Conservation (phyloP, 2,888 invertebrate genomes). For the Oasisia sp. region DNA sequence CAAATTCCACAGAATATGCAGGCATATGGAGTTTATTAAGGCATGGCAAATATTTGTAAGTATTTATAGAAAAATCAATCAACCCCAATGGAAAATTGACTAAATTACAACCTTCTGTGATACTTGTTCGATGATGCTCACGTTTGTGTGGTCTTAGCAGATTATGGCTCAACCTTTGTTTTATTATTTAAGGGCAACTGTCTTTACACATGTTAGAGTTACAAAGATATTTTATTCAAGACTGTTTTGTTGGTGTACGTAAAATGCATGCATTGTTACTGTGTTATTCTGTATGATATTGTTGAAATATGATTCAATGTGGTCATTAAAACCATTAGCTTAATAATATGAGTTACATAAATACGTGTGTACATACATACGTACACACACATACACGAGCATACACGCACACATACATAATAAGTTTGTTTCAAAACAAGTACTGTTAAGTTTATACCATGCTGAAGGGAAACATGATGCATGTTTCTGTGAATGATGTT, state of each 20-base stretch:
- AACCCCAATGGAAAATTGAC: background rate
- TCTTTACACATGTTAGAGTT: background rate
- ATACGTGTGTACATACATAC: background rate
- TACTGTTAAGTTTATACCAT: too few relatives aligned
- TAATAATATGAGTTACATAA: background rate
- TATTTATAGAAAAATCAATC: background rate
- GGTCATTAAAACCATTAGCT: background rate
- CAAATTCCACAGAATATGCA: too few relatives aligned
- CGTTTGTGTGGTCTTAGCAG: background rate
- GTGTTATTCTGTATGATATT: background rate
- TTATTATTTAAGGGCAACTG: background rate
- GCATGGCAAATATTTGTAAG: too few relatives aligned
- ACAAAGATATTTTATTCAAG: background rate
- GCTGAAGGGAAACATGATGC: background rate
- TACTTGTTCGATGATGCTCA: background rate
- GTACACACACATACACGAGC: background rate
- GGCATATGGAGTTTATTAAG: too few relatives aligned
- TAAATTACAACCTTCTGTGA: background rate
- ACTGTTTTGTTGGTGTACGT: background rate
- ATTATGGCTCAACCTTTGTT: background rate
- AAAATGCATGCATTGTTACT: background rate
- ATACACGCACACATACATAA: background rate
- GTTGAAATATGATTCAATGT: too few relatives aligned
- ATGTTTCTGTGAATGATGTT: background rate
- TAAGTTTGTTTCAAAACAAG: background rate